Evolutionary conservation across 2,888 invertebrate genomes (phyloP), one percentile per base, ranked within the genome.

Genomic region (Eulithis prunata): DNA sequence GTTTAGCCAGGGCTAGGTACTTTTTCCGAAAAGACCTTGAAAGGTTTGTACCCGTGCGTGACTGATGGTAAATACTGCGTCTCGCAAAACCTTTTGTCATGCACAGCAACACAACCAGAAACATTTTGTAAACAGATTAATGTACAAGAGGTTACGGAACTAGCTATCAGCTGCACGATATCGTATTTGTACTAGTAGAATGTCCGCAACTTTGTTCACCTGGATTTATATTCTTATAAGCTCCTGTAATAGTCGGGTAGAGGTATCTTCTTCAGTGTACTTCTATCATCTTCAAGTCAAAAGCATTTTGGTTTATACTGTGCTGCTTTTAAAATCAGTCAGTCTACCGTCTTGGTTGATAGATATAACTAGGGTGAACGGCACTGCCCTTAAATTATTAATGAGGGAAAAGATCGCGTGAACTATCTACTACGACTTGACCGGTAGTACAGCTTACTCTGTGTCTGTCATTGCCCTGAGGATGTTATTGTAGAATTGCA

Each of bases 281-380:
- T 3, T 32, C 6, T 32, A 4, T 32, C 4, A 32, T 4, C 6
- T 32, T 32, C 32, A 32, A 32, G 32, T 32, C 32, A 5, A 5
- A 32, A 6, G 32, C 0, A 6, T 32, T 32, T 5, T 32, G 32
- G 32, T 5, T 32, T 32, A n/a, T n/a, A 6, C 32, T 21, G 21
- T 21, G 21, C 21, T 1, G 21, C 2, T 21, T 21, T 21, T 21
- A 6, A 3, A 13, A 7, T 36, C 45, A 47, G 21, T 49, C 57
- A 49, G 38, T 51, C 11, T 21, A 11, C 7, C 41, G 38, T 36
- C 38, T 51, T 12, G 21, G 21, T 21, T 21, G n/a, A 49, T 41
- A 12, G 10, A 59, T 38, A 54, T 1, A 4, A 63, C 13, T 32
- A 66, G 74, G 83, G 79, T 82, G 76, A 81, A 80, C 70, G 77